These are phyloP conservation scores for Malacosoma neustria DNA, from an alignment of 2,888 invertebrate species.

Conservation along the genomic window DNA sequence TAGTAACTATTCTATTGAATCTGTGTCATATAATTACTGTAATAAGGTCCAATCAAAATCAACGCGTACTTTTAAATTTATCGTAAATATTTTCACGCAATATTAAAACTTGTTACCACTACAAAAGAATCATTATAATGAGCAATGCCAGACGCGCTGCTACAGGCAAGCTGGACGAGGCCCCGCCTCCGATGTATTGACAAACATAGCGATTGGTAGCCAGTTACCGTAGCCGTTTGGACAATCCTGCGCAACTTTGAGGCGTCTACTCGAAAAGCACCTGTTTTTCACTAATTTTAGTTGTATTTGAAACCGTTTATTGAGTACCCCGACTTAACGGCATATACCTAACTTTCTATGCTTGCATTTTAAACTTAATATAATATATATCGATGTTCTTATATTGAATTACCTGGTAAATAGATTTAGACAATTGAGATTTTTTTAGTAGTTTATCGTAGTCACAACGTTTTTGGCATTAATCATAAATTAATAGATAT, in stretches of 20 bases:
- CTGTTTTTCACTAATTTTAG: slow-evolving; percentile 27
- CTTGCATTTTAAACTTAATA: no score
- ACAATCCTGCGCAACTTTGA: slow-evolving; percentile 62
- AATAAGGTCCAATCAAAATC: slow-evolving; percentile 25
- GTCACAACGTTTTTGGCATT: no score
- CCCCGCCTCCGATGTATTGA: slow-evolving; percentile 55
- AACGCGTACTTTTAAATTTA: background rate
- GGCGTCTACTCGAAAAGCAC: slow-evolving; percentile 39
- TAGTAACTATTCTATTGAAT: slow-evolving; percentile 18
- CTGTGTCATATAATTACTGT: slow-evolving; percentile 22
- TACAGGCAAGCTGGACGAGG: slow-evolving; percentile 24
- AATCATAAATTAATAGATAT: no score
- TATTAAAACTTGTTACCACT: slow-evolving; percentile 17
- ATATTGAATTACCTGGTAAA: no score
- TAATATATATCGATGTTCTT: no score
- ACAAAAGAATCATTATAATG: slow-evolving; percentile 21
- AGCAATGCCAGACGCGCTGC: slow-evolving; percentile 12
- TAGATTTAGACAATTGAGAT: no score
- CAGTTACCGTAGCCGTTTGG: slow-evolving; percentile 30
- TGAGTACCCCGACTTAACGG: no score
- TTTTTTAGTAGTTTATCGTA: no score
- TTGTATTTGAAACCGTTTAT: no score
- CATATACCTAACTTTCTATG: no score
- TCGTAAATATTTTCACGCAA: slow-evolving; percentile 9
- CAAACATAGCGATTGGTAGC: slow-evolving; percentile 61